Base-by-base conservation (phyloP, 2,797 vertebrate species). In the Streptopelia turtur region DNA sequence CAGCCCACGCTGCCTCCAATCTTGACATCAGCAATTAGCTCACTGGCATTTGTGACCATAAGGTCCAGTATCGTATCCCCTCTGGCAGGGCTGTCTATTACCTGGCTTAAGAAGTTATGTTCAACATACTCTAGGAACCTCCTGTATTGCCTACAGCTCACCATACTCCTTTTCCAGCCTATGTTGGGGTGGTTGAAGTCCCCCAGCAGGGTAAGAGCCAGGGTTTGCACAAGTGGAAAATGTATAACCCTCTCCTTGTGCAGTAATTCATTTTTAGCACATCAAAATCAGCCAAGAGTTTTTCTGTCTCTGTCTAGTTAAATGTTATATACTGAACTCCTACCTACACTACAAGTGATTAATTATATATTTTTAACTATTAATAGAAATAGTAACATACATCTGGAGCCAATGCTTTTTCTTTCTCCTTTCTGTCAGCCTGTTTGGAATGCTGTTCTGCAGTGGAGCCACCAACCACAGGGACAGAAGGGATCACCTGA, bases 321-420 rank as follows among this genome's bases (percentile, higher is more conserved):
- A 94, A 93, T 45, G 81, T 75, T 74, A 88, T 94, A 88, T 65
- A 83, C 56, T 59, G n/a, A 96, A 92, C 84, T 90, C 77, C 82
- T 78, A 83, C 85, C 76, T 90, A 93, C 27, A 83, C 8, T 52
- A 33, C 4, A 65, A 94, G 61, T 22, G 63, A 81, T 66, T 24
- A 83, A 76, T 43, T 89, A 15, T 5, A 30, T 63, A 83, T 89
- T 84, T 84, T 49, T 5, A 17, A 90, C 13, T 55, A 76, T 81
- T 92, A 45, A 69, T 91, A 63, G 47, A 93, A 91, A 91, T 91
- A 81, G 83, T 57, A 90, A 49, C 50, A 77, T 30, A 28, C 37
- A 45, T 82, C 41, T 78, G 4, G 7, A 85, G 89, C 15, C 20
- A 78, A 6, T 13, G 15, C 0, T 52, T 84, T 89, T 69, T 12